Percentiles rank a stretch among this genome's conserved stretches.
Conservation (phyloP, 2,888 invertebrate species). For the Eupithecia vulgata region DNA sequence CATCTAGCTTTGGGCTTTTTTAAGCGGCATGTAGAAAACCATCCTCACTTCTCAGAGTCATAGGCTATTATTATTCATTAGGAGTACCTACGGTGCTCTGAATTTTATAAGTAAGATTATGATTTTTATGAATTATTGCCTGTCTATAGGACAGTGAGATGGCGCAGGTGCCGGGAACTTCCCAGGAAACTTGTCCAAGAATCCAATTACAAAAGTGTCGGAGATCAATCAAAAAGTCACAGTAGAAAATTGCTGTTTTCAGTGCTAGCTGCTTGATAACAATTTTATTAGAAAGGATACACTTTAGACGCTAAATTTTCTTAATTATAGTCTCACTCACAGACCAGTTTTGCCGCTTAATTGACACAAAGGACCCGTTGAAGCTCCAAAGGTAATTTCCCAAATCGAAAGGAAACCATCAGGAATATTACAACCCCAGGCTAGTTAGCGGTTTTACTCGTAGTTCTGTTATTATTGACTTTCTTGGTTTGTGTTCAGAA, state of each 20-base stretch:
- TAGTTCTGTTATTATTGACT: conserved; percentile 22
- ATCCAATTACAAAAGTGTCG: conserved; percentile 26
- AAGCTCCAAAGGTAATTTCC: conserved; percentile 15
- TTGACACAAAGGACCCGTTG: conserved; percentile 2
- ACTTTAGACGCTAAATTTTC: neutral
- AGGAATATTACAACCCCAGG: conserved; percentile 13
- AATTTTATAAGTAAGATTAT: conserved; percentile 24
- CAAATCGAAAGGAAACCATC: conserved; percentile 6
- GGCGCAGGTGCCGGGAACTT: conserved; percentile 17
- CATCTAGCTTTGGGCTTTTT: conserved; percentile 15
- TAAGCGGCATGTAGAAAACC: conserved; percentile 16
- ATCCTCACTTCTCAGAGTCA: conserved; percentile 22
- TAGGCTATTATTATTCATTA: conserved; percentile 28
- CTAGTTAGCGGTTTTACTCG: conserved; percentile 14
- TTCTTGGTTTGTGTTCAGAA: conserved; percentile 31
- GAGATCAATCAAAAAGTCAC: conserved; percentile 3
- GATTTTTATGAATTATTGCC: conserved; percentile 29
- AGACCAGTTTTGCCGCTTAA: neutral
- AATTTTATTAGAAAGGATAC: neutral
- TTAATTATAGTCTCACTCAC: neutral
- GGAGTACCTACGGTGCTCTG: conserved; percentile 2
- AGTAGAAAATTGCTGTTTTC: neutral
- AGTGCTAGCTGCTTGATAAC: neutral
- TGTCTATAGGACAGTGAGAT: conserved; percentile 10
- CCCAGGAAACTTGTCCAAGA: conserved; percentile 16